Conservation (phyloP, 2,113 vertebrate species). For the Rhinogobius similis region DNA sequence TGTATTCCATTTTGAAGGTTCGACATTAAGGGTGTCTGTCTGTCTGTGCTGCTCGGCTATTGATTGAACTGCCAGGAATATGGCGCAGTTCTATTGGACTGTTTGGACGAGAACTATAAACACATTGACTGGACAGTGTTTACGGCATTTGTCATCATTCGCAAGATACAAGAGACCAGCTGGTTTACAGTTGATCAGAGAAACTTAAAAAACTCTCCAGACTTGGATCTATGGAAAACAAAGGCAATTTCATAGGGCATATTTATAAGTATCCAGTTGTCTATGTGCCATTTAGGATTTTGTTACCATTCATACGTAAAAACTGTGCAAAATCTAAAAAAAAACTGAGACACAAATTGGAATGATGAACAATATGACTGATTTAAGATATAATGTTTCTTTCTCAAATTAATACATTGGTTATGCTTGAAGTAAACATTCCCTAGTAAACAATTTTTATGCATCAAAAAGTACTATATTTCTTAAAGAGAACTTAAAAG, state of each 20-base stretch:
- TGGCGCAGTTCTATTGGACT: constrained; percentile 22
- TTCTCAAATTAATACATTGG: too few relatives aligned
- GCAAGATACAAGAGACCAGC: background rate
- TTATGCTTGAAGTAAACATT: too few relatives aligned
- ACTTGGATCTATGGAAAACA: background rate
- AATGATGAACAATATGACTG: too few relatives aligned
- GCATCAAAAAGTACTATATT: too few relatives aligned
- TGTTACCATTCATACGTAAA: background rate
- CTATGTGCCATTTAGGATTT: background rate
- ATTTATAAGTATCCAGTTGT: background rate
- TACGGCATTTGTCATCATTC: background rate
- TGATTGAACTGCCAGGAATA: constrained; percentile 58
- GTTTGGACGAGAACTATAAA: constrained; percentile 30
- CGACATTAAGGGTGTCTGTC: constrained; percentile 28
- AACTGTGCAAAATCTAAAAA: background rate
- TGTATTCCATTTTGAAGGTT: constrained; percentile 53
- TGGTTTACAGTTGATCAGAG: background rate
- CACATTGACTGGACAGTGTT: constrained; percentile 8
- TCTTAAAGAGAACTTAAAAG: too few relatives aligned
- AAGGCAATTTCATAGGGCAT: background rate
- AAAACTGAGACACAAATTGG: background rate
- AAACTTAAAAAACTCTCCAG: background rate
- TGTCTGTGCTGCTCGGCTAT: constrained; percentile 29
- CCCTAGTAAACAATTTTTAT: too few relatives aligned
- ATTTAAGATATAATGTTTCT: too few relatives aligned